A percentile compares a stretch with the other conserved stretches of the same genome.
phyloP scores from a whole-genome alignment of 2,888 invertebrate species.

The Coecobrya sp. region DNA sequence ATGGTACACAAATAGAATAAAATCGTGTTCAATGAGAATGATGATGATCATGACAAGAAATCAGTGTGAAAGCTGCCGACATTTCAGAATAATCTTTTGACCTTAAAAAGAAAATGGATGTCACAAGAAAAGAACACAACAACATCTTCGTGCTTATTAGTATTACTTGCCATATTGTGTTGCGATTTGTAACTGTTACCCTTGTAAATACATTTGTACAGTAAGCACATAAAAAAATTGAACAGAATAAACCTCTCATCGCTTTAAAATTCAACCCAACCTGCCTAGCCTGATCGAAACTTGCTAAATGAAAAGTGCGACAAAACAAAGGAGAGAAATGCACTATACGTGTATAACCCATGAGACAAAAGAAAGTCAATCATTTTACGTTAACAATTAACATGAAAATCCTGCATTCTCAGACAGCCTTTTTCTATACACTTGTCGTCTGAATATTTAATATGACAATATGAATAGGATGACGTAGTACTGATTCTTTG shows the following conservation, averaged over 20 bases:
- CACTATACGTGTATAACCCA: background rate
- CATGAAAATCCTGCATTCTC: background rate
- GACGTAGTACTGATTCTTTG: background rate
- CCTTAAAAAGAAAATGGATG: constrained; percentile 82
- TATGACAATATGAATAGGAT: background rate
- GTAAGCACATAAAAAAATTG: background rate
- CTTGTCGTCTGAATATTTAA: background rate
- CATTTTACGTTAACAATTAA: constrained; percentile 23
- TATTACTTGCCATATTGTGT: background rate
- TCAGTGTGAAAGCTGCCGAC: constrained; percentile 72
- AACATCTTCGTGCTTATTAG: constrained; percentile 8
- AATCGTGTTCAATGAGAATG: constrained; percentile 53
- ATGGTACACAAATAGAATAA: constrained; percentile 50
- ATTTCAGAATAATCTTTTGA: constrained; percentile 65
- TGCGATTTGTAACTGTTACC: constrained; percentile 14
- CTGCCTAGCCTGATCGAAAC: background rate
- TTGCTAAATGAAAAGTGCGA: constrained; percentile 61
- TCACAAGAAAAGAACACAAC: constrained; percentile 50
- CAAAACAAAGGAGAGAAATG: constrained; percentile 51
- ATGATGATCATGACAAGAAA: constrained; percentile 59
- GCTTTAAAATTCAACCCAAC: background rate
- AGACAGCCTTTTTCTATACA: background rate
- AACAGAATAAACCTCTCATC: constrained; percentile 11
- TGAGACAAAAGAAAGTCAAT: constrained; percentile 64
- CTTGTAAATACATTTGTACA: background rate